A percentile compares a stretch with the other conserved stretches of the same genome.
Evolutionary conservation across 2,888 invertebrate species (phyloP).

Genomic region (Diarsia brunnea): DNA sequence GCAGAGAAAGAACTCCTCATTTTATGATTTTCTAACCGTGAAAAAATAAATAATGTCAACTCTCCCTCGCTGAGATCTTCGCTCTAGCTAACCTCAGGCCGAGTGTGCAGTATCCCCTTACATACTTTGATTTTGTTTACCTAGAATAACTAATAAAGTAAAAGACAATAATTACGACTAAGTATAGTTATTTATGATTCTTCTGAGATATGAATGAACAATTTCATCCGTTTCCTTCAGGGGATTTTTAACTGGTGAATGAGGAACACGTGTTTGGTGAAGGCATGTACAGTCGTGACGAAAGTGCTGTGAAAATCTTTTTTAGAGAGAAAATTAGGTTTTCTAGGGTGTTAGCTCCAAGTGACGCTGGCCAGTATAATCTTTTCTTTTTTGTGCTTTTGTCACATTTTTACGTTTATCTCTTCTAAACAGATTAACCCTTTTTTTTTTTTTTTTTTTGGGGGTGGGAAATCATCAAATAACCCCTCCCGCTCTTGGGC

Average conservation of each 20-base stretch:
- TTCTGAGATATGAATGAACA: conserved; percentile 10
- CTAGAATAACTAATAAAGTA: neutral
- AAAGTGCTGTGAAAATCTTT: neutral
- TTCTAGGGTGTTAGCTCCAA: neutral
- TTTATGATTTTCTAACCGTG: too few species aligned
- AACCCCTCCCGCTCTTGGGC: too few species aligned
- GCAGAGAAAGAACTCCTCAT: too few species aligned
- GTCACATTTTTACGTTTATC: too few species aligned
- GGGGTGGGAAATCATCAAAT: too few species aligned
- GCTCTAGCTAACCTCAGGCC: neutral
- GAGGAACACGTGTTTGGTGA: neutral
- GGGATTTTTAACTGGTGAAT: conserved; percentile 13
- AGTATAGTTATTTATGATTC: neutral
- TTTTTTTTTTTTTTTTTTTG: too few species aligned
- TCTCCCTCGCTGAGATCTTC: neutral
- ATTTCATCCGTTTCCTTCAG: conserved; percentile 6
- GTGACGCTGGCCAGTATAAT: too few species aligned
- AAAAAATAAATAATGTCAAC: too few species aligned
- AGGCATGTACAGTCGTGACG: conserved; percentile 35
- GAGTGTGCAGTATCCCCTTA: neutral
- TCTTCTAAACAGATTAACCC: too few species aligned
- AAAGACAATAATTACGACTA: conserved; percentile 27
- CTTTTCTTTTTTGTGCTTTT: too few species aligned
- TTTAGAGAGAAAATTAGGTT: too few species aligned
- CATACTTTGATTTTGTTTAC: neutral